Evolutionary conservation across 2,797 vertebrate species (phyloP), one percentile per base, ranked within the genome.

Genomic region (Liasis olivaceus): DNA sequence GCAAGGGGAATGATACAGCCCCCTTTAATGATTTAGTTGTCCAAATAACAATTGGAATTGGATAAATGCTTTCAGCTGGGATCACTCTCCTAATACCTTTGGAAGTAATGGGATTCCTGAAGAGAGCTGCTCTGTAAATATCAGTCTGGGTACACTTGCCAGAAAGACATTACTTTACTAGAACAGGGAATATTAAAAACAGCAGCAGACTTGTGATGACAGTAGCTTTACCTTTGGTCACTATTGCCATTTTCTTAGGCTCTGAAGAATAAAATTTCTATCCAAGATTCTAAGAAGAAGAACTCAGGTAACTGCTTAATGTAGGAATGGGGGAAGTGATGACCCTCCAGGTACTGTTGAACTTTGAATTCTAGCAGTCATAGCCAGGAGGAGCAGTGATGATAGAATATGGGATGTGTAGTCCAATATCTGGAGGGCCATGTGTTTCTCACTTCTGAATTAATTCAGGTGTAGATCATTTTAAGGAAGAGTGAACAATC

Each of bases 11-110:
- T 91, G 96, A 94, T 90, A 91, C 88, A 92, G 72, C 93, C 93
- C 91, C 31, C 89, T 90, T 97, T 97, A 97, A 95, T 94, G 95
- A 93, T 97, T 97, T 95, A 95, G 96, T 94, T 96, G 94, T 96
- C 94, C 94, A 96, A 96, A 89, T 90, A 97, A 97, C 97, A 98
- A 97, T 94, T 95, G 95, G 94, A 96, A 97, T 94, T 97, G 96
- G 96, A 97, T 97, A 97, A 98, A 97, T 94, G 94, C 93, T 98
- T 97, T 98, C 98, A 97, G 95, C 96, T 97, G 97, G 96, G 95
- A 96, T 62, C 94, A 95, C 94, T 97, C 98, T 96, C 93, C 95
- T 97, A 96, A 96, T 97, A 97, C 95, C 93, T 97, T 96, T 95
- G 95, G 95, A 97, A 96, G 96, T 95, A 97, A 97, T 91, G 93